Conservation (phyloP, 1,140 invertebrate genomes). For the Trachymyrmex septentrionalis region DNA sequence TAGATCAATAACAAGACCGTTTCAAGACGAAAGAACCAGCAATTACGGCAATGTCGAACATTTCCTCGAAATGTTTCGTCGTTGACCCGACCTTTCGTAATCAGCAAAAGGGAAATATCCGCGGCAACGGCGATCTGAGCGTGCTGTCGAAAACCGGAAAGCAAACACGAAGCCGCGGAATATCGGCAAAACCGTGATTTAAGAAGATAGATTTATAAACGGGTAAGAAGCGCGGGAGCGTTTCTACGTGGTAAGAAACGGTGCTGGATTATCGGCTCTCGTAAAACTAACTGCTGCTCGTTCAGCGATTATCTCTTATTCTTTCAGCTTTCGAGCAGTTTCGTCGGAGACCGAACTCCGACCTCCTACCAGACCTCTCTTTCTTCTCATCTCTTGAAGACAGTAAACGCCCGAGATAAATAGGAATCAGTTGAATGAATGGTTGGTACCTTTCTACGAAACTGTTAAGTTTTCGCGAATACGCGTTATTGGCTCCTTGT, state of each 20-base stretch:
- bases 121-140: background rate
- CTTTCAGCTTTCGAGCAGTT: conserved; percentile 52
- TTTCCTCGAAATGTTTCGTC: conserved; percentile 51
- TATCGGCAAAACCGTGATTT: conserved; percentile 9
- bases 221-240: conserved; percentile 46
- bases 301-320: conserved; percentile 70
- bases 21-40: background rate
- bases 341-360: conserved; percentile 30
- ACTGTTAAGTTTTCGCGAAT: conserved; percentile 37
- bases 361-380: conserved; percentile 48
- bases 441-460: conserved; percentile 35
- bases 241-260: background rate
- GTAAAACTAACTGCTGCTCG: conserved; percentile 59
- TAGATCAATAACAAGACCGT: conserved; percentile 26
- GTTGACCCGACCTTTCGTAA: conserved; percentile 31
- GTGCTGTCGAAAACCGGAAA: conserved; percentile 62
- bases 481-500: conserved; percentile 34
- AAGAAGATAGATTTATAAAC: conserved; percentile 35
- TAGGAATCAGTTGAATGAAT: background rate
- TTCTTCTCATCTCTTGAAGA: background rate
- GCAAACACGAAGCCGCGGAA: conserved; percentile 56
- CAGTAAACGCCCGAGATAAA: conserved; percentile 23
- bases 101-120: conserved; percentile 1
- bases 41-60: conserved; percentile 34
- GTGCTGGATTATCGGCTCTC: conserved; percentile 22